These are phyloP conservation scores for Danio rerio DNA, from an alignment of 2,113 vertebrate genomes.

Conservation along the genomic window GRCz12tu NC_133198.1:27430501-27431000, in stretches of 20 bases:
- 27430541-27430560: neutral
- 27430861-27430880: conserved; percentile 81
- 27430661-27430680: neutral
- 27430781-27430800: conserved; percentile 67
- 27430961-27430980: neutral
- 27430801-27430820: conserved; percentile 71
- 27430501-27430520: neutral
- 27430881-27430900: conserved; percentile 71
- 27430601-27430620: neutral
- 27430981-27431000: conserved; percentile 29
- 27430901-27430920: neutral
- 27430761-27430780: neutral
- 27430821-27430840: conserved; percentile 67
- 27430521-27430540: neutral
- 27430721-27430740: no score
- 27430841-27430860: conserved; percentile 75
- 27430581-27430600: neutral
- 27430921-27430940: no score
- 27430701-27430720: neutral
- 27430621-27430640: neutral
- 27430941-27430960: neutral
- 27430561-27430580: conserved; percentile 18
- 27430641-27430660: neutral
- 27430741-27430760: no score
- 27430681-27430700: neutral